These are phyloP conservation scores for Phoxinus dragarum DNA, from an alignment of 2,797 vertebrate species.

Conservation along the genomic window DNA sequence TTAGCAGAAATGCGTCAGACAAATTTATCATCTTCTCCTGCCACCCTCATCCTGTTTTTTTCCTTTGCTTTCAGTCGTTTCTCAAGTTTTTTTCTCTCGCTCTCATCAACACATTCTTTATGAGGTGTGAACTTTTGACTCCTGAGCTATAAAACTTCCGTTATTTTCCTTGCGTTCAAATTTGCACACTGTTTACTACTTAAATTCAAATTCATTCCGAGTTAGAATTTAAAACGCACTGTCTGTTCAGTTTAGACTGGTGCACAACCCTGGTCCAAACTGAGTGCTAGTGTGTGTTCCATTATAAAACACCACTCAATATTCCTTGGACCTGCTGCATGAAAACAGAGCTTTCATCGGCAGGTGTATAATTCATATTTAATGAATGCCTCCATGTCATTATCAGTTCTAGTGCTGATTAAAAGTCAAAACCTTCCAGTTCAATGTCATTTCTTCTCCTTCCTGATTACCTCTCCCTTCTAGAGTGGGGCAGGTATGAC, in stretches of 20 bases:
- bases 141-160: not conserved
- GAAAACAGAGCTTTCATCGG: constrained; percentile 29
- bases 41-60: constrained; percentile 31
- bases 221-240: not conserved
- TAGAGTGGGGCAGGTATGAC: too few species aligned
- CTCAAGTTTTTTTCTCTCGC: not conserved
- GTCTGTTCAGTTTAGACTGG: not conserved
- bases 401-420: constrained; percentile 36
- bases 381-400: constrained; percentile 34
- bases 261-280: not conserved
- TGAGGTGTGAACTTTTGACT: constrained; percentile 46
- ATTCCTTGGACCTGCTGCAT: not conserved
- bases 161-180: too few species aligned
- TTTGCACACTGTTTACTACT: too few species aligned
- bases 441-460: constrained; percentile 27
- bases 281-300: not conserved
- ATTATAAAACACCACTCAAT: constrained; percentile 28
- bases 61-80: not conserved
- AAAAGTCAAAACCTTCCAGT: constrained; percentile 35
- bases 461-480: constrained; percentile 18
- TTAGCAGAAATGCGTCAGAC: constrained; percentile 55
- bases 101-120: constrained; percentile 48
- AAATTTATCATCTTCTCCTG: constrained; percentile 56
- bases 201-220: not conserved
- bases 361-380: constrained; percentile 28